These are phyloP conservation scores for Allobates femoralis DNA, from an alignment of 2,797 vertebrate species.

Conservation along the genomic window DNA sequence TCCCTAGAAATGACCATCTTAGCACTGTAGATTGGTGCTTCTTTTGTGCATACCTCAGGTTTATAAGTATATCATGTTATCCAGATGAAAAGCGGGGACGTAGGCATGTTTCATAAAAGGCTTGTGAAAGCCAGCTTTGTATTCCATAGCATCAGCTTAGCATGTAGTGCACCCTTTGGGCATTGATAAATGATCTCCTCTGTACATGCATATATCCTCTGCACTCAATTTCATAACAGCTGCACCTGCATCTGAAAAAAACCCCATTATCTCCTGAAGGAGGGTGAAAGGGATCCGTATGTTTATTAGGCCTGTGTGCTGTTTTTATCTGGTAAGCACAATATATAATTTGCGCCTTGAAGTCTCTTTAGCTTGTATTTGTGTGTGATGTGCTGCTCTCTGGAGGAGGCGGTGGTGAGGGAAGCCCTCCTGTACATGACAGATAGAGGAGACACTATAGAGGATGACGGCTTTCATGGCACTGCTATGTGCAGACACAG, in stretches of 20 bases:
- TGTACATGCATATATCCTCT: constrained; percentile 49
- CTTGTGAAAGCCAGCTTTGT: constrained; percentile 13
- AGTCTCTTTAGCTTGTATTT: constrained; percentile 46
- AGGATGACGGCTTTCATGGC: constrained; percentile 20
- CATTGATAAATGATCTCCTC: constrained; percentile 57
- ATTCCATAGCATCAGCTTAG: constrained; percentile 45
- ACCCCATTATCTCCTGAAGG: constrained; percentile 62
- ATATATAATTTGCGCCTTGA: constrained; percentile 26
- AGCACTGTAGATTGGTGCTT: neutral
- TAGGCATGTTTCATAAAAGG: constrained; percentile 32
- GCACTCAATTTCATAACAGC: constrained; percentile 67
- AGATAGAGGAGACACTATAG: constrained; percentile 36
- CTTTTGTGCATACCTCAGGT: constrained; percentile 31
- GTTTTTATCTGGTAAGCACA: constrained; percentile 48
- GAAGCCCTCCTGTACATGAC: constrained; percentile 29
- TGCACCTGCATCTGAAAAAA: constrained; percentile 66
- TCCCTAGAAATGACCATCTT: neutral
- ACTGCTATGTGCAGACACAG: constrained; percentile 59
- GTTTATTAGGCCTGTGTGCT: constrained; percentile 37
- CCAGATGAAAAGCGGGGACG: constrained; percentile 6
- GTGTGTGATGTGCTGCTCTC: constrained; percentile 65
- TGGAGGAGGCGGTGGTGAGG: constrained; percentile 62
- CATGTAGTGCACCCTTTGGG: constrained; percentile 47
- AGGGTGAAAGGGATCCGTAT: constrained; percentile 59
- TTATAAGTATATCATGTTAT: neutral